Conservation (phyloP, 2,888 invertebrate species). For the Chirona hameri region DNA sequence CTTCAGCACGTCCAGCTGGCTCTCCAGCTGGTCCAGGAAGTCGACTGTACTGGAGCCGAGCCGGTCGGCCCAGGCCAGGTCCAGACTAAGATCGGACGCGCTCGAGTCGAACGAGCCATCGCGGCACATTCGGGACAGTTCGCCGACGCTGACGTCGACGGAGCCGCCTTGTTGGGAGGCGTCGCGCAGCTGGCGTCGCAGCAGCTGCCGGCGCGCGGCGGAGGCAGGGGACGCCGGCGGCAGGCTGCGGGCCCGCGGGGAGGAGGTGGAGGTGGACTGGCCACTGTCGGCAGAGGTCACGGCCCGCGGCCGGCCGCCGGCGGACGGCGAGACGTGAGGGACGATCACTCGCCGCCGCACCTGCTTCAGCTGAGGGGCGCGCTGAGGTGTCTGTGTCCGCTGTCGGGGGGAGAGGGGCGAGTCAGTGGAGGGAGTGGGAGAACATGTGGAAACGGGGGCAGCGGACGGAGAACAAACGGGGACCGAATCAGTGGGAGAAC, state of each 20-base stretch:
- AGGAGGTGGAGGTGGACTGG: neutral
- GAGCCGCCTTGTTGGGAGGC: neutral
- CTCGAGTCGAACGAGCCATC: neutral
- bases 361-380: neutral
- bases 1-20: slow-evolving; percentile 29
- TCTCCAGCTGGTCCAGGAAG: slow-evolving; percentile 9
- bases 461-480: too few species aligned
- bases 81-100: neutral
- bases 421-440: neutral
- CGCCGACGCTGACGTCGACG: neutral
- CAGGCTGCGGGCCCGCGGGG: slow-evolving; percentile 6
- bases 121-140: neutral
- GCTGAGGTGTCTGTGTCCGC: neutral
- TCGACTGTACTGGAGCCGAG: neutral
- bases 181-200: neutral
- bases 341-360: neutral
- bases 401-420: too few species aligned
- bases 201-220: neutral
- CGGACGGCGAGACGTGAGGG: neutral
- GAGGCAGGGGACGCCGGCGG: neutral
- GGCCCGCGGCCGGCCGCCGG: neutral
- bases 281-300: slow-evolving; percentile 2
- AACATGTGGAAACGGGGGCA: too few species aligned
- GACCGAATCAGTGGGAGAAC: too few species aligned
- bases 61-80: slow-evolving; percentile 10